Evolutionary conservation across 2,797 vertebrate genomes (phyloP), one percentile per base, ranked within the genome.

Genomic region (Semotilus atromaculatus): DNA sequence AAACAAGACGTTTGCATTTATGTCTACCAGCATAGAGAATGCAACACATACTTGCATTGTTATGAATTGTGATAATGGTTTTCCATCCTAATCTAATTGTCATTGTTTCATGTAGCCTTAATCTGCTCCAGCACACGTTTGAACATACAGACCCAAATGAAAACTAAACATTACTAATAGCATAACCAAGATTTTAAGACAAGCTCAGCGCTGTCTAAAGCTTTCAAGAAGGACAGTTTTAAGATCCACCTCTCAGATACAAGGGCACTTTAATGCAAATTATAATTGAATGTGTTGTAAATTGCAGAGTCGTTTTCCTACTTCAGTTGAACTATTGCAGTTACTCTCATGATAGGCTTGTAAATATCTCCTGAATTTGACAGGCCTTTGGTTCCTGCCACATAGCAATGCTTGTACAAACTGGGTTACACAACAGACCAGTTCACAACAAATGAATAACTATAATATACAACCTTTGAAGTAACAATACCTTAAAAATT

Each of bases 181-280:
- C 53, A 76, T 18, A 58, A 76, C 34, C 53, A 29, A 9, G 5
- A 40, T 62, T 40, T 40, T 62, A 66, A 48, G 29, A 79, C 16
- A 1, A 43, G 1, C 53, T 55, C 51, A 76, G n/a, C 1, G 5
- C 18, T 23, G 19, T 79, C 11, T 34, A 79, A 66, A 48, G 76
- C 60, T 66, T 66, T 66, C 7, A 77, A 77, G 34, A 8, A 77
- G 31, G 31, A 87, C 36, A 80, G 66, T 86, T 62, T 68, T 67
- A 76, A 89, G 45, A 84, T 89, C 91, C 81, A 91, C 88, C 90
- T 92, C 88, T 90, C 67, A 79, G 88, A 93, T 90, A 93, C 92
- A 94, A 95, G 93, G 94, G 94, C 94, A 95, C 94, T 94, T 94
- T 40, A 88, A 90, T 88, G 90, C 58, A 86, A 88, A 89, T 90